phyloP scores from a whole-genome alignment of 1,140 invertebrate species.

The Nephila pilipes region DNA sequence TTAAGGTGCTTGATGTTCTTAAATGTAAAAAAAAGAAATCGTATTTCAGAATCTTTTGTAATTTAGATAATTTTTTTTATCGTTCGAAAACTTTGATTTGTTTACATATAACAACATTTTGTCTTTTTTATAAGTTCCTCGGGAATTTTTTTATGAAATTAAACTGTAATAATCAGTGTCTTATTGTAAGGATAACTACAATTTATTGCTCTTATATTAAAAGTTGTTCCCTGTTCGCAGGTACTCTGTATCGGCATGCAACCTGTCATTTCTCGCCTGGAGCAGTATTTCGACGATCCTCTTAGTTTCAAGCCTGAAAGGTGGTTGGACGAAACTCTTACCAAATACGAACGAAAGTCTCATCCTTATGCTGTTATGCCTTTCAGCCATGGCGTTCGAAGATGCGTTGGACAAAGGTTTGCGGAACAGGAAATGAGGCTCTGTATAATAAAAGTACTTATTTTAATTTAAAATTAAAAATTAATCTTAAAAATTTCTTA shows the following conservation, averaged over 20 bases:
- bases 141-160: no score
- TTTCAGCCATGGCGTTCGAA: slow-evolving; percentile 93
- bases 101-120: no score
- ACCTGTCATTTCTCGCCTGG: slow-evolving; percentile 88
- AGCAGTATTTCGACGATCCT: slow-evolving; percentile 89
- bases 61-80: no score
- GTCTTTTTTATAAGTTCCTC: no score
- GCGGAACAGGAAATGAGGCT: slow-evolving; percentile 94
- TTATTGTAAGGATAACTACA: no score
- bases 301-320: slow-evolving; percentile 82
- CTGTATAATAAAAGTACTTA: slow-evolving; percentile 87
- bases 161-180: no score
- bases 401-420: slow-evolving; percentile 92
- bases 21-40: no score
- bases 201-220: background rate
- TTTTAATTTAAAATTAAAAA: no score
- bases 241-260: slow-evolving; percentile 92
- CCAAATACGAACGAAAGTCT: slow-evolving; percentile 83
- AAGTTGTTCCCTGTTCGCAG: slow-evolving; percentile 81
- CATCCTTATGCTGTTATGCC: slow-evolving; percentile 91
- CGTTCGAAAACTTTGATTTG: no score
- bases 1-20: no score
- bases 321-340: slow-evolving; percentile 39
- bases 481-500: no score
- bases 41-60: no score